Conservation (phyloP, 23 tunicate species). For the Clavelina lepadiformis region DNA sequence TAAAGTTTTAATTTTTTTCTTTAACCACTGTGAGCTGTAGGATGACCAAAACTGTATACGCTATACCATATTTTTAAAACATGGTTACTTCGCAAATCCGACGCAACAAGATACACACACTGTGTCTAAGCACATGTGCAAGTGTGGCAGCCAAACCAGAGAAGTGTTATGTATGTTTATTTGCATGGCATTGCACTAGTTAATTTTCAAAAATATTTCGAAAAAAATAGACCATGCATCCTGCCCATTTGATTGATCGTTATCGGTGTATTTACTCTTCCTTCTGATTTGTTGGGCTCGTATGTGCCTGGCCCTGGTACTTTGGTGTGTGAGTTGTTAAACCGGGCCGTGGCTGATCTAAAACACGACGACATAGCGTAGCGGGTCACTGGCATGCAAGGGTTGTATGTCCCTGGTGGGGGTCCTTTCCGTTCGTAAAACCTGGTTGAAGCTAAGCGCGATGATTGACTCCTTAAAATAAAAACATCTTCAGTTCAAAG, state of each 20-base stretch:
- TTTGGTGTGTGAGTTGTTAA: conserved; percentile 39
- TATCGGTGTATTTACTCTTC: conserved; percentile 4
- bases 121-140: no score
- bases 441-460: conserved; percentile 35
- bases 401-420: conserved; percentile 76
- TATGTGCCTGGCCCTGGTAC: conserved; percentile 77
- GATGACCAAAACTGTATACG: no score
- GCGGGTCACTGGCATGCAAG: conserved; percentile 16
- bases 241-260: conserved; percentile 35
- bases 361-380: conserved; percentile 62
- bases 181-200: no score
- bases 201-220: conserved; percentile 27
- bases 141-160: no score
- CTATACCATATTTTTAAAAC: no score
- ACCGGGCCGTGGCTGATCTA: conserved; percentile 49
- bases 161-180: no score
- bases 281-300: conserved; percentile 32
- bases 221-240: conserved; percentile 48
- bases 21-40: no score
- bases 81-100: no score
- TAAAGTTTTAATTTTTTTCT: no score
- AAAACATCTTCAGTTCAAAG: no score
- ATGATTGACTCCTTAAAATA: conserved; percentile 52
- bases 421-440: conserved; percentile 58
- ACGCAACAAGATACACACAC: no score